Conservation (phyloP, 2,113 vertebrate species). For the Salvelinus sp. region DNA sequence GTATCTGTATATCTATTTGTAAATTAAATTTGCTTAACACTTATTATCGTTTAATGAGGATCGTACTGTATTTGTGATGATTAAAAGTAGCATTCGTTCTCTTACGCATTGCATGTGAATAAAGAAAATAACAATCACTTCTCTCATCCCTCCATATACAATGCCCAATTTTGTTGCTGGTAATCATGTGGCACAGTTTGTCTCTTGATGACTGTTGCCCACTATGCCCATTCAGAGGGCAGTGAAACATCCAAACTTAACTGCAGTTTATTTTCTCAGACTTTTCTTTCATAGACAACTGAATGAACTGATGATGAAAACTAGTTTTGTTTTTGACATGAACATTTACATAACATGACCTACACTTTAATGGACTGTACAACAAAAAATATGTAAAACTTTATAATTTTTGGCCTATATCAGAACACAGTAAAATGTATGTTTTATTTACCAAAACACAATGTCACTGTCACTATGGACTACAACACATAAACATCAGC, state of each 20-base stretch:
- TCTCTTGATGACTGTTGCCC: neutral
- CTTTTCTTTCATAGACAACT: neutral
- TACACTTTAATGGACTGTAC: too few relatives aligned
- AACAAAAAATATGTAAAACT: too few relatives aligned
- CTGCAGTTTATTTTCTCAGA: too few relatives aligned
- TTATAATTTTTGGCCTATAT: too few relatives aligned
- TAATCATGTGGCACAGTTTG: neutral
- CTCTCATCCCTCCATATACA: neutral
- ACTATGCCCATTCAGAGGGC: neutral
- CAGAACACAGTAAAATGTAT: neutral
- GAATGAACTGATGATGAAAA: neutral
- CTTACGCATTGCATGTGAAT: slow-evolving; percentile 4
- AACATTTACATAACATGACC: neutral
- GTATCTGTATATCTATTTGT: neutral
- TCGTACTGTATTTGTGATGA: neutral
- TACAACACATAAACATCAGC: neutral
- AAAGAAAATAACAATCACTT: neutral
- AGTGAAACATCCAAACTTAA: neutral
- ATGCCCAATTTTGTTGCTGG: neutral
- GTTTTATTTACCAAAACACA: neutral
- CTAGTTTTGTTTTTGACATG: neutral
- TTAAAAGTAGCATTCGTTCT: neutral
- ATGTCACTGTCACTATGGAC: neutral
- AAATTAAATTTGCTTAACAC: neutral
- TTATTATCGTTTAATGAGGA: neutral